Base-by-base conservation (phyloP, 1,140 invertebrate species). In the Pogonognathellus flavescens region DNA sequence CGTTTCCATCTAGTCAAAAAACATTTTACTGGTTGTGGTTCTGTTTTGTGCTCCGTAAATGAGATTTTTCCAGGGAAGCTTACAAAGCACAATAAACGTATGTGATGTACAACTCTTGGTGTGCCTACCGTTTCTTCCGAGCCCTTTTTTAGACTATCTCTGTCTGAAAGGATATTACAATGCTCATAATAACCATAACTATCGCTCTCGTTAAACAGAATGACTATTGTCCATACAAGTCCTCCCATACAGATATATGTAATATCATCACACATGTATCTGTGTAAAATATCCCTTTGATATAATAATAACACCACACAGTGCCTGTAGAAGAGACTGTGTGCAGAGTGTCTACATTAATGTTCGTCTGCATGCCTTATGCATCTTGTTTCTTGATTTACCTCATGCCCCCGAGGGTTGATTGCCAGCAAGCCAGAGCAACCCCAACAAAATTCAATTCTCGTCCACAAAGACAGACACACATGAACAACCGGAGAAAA, bases 351-450 rank as follows among this genome's bases (percentile, higher is more conserved):
- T n/a, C n/a, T 76, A 41, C 25, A 76, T 50, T 76, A 41, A 25
- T 50, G 25, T 76, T 76, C 70, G 70, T 76, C 70, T 50, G 70
- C 41, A 50, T 50, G 70, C 70, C n/a, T 25, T 49, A 76, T 76
- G 70, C 49, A 76, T 25, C 62, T 66, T 20, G 70, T 16, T 18
- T 76, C 70, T 41, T 76, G 70, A 76, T 76, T 25, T 76, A 18
- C 70, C 70, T 49, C 22, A 31, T 50, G 70, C 70, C 70, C 49
- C 16, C 11, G 70, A 31, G 25, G 11, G 25, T 76, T 76, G 16
- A 76, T 76, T 76, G 70, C 70, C 70, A 76, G 31, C 31, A 3
- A 41, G 31, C 31, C 14, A 25, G 62, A 25, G 41, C 70, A 76
- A 49, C 70, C 70, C 70, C 70, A 76, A 31, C 25, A 16, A 70